Percentiles rank a stretch among this genome's conserved stretches.
phyloP scores from a whole-genome alignment of 2,113 vertebrate species.

The Anarhynchus alexandrinus region DNA sequence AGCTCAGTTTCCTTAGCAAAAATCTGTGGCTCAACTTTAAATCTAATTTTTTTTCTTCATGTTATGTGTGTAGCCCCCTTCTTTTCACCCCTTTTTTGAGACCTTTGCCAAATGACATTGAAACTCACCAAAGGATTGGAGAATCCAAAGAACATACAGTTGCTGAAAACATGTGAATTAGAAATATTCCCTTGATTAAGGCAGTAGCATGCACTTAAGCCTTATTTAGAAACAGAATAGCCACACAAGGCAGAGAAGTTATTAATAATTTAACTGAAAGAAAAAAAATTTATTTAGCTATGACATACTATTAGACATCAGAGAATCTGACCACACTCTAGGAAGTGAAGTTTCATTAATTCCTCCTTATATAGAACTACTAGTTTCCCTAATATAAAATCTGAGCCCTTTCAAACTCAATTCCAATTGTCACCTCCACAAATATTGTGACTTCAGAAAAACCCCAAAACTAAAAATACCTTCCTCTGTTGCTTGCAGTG shows the following conservation, averaged over 20 bases:
- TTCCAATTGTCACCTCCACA: not conserved
- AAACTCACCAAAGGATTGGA: not conserved
- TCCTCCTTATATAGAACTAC: not conserved
- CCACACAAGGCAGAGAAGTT: not conserved
- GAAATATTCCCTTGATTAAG: not conserved
- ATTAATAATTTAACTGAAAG: not conserved
- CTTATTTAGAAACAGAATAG: not conserved
- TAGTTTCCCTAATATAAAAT: not conserved
- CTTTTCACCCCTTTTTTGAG: not conserved
- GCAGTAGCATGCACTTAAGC: not conserved
- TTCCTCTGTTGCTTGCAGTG: not conserved
- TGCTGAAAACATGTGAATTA: not conserved
- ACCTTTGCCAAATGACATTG: not conserved
- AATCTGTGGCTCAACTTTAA: not conserved
- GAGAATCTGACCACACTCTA: not conserved
- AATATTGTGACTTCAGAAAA: not conserved
- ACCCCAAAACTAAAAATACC: accelerated
- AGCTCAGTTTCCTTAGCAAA: not conserved
- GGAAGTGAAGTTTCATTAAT: not conserved
- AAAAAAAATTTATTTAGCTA: not conserved
- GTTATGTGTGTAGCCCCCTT: not conserved
- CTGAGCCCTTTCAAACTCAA: not conserved
- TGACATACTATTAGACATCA: not conserved
- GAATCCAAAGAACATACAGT: not conserved
- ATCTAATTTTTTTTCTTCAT: not conserved